Percentiles rank a stretch among this genome's conserved stretches.
Conservation (phyloP, 2,888 invertebrate genomes). For the Xiphydria camelus region DNA sequence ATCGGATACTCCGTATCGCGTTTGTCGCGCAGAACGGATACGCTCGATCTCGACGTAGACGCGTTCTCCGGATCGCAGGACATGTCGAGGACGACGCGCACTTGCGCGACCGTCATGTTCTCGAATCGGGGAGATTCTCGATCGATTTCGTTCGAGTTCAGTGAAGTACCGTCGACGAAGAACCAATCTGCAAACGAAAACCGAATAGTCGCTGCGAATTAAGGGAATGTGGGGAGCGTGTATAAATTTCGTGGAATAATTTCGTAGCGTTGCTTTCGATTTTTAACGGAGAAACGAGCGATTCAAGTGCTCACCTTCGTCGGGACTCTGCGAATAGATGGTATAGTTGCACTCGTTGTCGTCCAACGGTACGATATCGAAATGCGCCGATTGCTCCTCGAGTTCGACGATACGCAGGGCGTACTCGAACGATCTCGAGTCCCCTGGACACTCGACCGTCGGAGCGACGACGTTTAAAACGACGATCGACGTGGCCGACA, state of each 20-base stretch:
- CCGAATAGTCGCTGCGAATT: no score
- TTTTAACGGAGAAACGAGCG: no score
- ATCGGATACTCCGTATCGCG: constrained; percentile 8
- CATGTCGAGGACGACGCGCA: constrained; percentile 10
- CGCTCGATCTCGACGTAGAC: not conserved
- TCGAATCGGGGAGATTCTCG: constrained; percentile 11
- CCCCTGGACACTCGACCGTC: constrained; percentile 9
- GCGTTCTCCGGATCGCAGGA: not conserved
- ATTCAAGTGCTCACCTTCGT: constrained; percentile 7
- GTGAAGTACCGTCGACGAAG: not conserved
- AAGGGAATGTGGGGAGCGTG: no score
- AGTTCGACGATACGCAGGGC: constrained; percentile 13
- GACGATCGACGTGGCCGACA: constrained; percentile 6
- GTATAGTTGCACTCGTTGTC: constrained; percentile 14
- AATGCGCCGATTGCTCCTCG: constrained; percentile 9
- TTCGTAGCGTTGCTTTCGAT: no score
- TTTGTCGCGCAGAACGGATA: no score
- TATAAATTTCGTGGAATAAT: no score
- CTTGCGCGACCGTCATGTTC: constrained; percentile 12
- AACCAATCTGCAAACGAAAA: constrained; percentile 5
- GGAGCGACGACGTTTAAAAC: constrained; percentile 7
- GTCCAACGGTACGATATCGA: constrained; percentile 9
- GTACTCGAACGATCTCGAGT: constrained; percentile 9
- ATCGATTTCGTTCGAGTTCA: constrained; percentile 10
- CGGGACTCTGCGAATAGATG: constrained; percentile 12